phyloP scores from a whole-genome alignment of 2,888 invertebrate genomes.

The Griposia aprilina region DNA sequence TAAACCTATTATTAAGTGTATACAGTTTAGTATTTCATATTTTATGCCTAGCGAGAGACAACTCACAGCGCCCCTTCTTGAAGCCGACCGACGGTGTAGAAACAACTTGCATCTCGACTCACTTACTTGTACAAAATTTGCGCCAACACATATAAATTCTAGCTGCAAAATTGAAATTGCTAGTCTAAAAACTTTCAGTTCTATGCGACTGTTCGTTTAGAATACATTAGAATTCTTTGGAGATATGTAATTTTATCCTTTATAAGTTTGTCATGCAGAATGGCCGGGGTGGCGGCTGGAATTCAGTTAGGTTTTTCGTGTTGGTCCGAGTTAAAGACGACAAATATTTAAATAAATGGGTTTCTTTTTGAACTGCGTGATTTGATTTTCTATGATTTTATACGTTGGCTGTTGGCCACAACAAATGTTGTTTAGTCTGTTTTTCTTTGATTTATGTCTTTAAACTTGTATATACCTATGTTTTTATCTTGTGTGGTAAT shows the following conservation, averaged over 20 bases:
- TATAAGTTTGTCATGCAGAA: constrained; percentile 47
- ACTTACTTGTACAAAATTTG: constrained; percentile 55
- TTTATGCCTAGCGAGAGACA: constrained; percentile 1
- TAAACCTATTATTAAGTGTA: not conserved
- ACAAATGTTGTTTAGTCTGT: not conserved
- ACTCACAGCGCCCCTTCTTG: constrained; percentile 27
- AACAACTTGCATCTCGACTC: constrained; percentile 55
- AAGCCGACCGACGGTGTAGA: constrained; percentile 7
- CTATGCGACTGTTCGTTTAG: constrained; percentile 55
- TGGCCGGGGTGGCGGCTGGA: constrained; percentile 5
- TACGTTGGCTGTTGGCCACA: too few relatives aligned
- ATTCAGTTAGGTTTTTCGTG: constrained; percentile 34
- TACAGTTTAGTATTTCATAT: not conserved
- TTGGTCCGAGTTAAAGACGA: constrained; percentile 18
- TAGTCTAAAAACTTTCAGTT: constrained; percentile 59
- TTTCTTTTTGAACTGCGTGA: not conserved
- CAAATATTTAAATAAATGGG: constrained; percentile 29
- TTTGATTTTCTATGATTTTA: not conserved
- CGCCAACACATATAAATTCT: constrained; percentile 60
- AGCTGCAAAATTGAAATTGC: constrained; percentile 57
- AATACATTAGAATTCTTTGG: constrained; percentile 63
- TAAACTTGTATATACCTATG: not conserved
- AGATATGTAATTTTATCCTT: constrained; percentile 57
- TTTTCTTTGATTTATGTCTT: not conserved
- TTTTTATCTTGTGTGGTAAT: not conserved